These are phyloP conservation scores for Microplitis deprimator DNA, from an alignment of 2,888 invertebrate species.

Conservation along the genomic window DNA sequence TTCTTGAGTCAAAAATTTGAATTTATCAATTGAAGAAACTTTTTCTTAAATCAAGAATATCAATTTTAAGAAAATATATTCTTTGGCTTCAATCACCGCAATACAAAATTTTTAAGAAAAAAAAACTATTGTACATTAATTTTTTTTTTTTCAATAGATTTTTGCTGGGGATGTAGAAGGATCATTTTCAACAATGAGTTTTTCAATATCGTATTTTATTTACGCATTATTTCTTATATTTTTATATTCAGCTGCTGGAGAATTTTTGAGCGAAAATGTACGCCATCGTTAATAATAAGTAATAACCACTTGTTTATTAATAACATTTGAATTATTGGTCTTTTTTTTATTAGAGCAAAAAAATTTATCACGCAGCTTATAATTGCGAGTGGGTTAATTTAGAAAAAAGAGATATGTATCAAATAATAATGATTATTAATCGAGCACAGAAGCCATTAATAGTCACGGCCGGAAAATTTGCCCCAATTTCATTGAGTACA, in stretches of 20 bases:
- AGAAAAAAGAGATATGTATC: slow-evolving; percentile 14
- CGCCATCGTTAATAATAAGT: not conserved
- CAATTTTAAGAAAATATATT: too few relatives aligned
- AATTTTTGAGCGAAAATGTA: slow-evolving; percentile 19
- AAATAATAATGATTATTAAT: slow-evolving; percentile 31
- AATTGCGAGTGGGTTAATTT: slow-evolving; percentile 38
- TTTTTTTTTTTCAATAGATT: slow-evolving; percentile 14
- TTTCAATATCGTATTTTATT: slow-evolving; percentile 20
- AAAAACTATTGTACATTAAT: too few relatives aligned
- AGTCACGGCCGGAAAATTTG: slow-evolving; percentile 41
- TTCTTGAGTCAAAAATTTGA: too few relatives aligned
- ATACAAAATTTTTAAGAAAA: too few relatives aligned
- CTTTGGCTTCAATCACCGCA: too few relatives aligned
- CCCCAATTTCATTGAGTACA: slow-evolving; percentile 31
- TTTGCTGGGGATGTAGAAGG: slow-evolving; percentile 24
- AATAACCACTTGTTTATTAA: not conserved
- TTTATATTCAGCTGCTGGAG: slow-evolving; percentile 35
- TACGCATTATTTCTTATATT: slow-evolving; percentile 31
- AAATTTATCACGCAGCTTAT: slow-evolving; percentile 35
- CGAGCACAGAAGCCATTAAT: slow-evolving; percentile 35
- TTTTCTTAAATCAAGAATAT: too few relatives aligned
- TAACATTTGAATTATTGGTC: not conserved
- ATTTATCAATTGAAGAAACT: too few relatives aligned
- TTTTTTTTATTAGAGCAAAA: slow-evolving; percentile 26
- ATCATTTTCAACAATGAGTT: slow-evolving; percentile 10